Evolutionary conservation across 2,113 vertebrate genomes (phyloP).

Genomic region (Semicossyphus pulcher): DNA sequence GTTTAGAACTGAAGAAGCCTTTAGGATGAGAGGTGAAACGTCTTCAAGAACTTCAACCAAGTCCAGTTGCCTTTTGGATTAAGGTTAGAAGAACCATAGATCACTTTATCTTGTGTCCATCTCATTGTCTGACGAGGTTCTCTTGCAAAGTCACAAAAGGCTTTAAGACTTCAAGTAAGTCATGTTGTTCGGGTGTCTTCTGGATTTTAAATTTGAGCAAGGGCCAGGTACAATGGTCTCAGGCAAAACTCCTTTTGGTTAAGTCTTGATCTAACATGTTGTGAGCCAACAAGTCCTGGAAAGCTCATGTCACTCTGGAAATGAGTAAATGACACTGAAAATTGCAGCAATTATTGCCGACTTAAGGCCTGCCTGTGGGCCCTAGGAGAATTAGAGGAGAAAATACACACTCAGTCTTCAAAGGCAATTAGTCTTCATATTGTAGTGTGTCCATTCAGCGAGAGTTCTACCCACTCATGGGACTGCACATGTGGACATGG

Average conservation of each 20-base stretch:
- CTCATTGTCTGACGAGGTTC: neutral
- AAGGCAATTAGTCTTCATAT: constrained; percentile 87
- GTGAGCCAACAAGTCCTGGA: constrained; percentile 27
- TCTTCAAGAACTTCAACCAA: no score
- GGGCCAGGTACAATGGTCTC: neutral
- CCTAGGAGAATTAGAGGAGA: constrained; percentile 76
- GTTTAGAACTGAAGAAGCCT: no score
- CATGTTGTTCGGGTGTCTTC: neutral
- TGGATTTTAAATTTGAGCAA: constrained; percentile 14
- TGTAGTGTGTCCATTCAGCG: constrained; percentile 83
- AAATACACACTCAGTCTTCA: constrained; percentile 80
- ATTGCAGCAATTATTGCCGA: constrained; percentile 72
- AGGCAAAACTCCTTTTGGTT: neutral
- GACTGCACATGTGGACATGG: constrained; percentile 84
- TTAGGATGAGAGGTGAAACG: no score
- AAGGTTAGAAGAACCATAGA: no score
- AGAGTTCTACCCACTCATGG: constrained; percentile 79
- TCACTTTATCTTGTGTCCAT: neutral
- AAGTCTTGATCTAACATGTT: constrained; percentile 1
- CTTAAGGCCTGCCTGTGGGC: constrained; percentile 64
- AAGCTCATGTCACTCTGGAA: constrained; percentile 57
- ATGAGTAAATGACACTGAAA: constrained; percentile 70
- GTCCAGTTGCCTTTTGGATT: no score
- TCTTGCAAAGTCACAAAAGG: neutral
- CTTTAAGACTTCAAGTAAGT: neutral